Percentiles rank a stretch among this genome's conserved stretches.
These are phyloP conservation scores for Ethmia dodecea DNA, from an alignment of 2,888 invertebrate species.

Conservation along the genomic window DNA sequence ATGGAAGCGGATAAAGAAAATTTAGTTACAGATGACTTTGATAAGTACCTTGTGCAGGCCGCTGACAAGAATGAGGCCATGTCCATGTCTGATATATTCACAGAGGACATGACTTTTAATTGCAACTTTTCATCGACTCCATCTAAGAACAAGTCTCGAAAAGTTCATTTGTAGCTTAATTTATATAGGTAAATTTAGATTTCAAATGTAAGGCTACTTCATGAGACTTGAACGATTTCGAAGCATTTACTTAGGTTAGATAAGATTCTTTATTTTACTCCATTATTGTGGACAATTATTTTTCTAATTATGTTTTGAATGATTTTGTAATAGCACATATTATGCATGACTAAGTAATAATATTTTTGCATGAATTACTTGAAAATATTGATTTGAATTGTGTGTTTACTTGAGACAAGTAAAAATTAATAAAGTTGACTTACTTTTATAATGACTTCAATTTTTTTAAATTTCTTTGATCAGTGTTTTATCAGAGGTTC, in stretches of 20 bases:
- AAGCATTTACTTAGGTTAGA: constrained; percentile 46
- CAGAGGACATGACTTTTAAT: constrained; percentile 62
- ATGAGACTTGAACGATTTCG: constrained; percentile 44
- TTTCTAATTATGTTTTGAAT: constrained; percentile 35
- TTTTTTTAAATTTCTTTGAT: constrained; percentile 5
- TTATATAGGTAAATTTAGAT: too few relatives aligned
- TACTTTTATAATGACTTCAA: neutral
- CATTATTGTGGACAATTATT: constrained; percentile 54
- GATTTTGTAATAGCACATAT: constrained; percentile 20
- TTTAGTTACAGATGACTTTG: constrained; percentile 39
- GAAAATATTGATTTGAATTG: constrained; percentile 36
- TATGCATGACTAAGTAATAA: constrained; percentile 25
- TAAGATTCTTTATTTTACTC: constrained; percentile 34
- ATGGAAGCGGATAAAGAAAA: constrained; percentile 57
- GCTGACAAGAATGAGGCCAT: constrained; percentile 50
- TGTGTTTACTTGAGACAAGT: constrained; percentile 46
- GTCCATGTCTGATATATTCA: constrained; percentile 67
- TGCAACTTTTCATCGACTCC: constrained; percentile 71
- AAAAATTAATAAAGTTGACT: constrained; percentile 43
- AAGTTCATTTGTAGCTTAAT: constrained; percentile 34
- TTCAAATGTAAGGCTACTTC: constrained; percentile 10
- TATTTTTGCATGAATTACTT: constrained; percentile 47
- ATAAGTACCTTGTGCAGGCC: constrained; percentile 40
- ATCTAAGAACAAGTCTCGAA: constrained; percentile 62
- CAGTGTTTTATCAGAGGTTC: too few relatives aligned